Conservation (phyloP, 2,797 vertebrate species). For the Acipenser transmontanus region DNA sequence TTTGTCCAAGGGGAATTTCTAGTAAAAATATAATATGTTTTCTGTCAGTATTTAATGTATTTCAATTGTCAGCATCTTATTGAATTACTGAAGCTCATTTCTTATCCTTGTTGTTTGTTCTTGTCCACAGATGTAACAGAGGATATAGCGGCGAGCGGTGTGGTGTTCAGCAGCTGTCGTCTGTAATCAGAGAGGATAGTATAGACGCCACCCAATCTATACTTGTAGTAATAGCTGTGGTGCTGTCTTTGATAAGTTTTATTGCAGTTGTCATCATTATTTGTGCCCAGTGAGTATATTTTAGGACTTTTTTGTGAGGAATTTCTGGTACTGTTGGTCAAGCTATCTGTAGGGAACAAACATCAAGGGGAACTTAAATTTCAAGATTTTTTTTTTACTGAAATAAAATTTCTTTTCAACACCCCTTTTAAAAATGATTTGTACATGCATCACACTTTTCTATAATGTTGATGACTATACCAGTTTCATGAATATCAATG, state of each 20-base stretch:
- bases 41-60: no score
- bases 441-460: slow-evolving; percentile 27
- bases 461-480: no score
- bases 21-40: no score
- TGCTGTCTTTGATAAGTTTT: slow-evolving; percentile 66
- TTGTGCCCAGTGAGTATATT: slow-evolving; percentile 59
- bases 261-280: slow-evolving; percentile 58
- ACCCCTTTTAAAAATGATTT: background rate
- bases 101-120: background rate
- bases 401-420: background rate
- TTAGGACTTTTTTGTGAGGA: no score
- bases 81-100: no score
- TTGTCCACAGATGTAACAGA: slow-evolving; percentile 50
- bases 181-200: slow-evolving; percentile 4
- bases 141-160: slow-evolving; percentile 62
- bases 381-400: background rate
- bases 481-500: no score
- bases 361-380: background rate
- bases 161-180: slow-evolving; percentile 50
- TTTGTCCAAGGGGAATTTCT: no score
- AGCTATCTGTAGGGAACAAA: background rate
- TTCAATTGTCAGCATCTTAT: no score
- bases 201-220: slow-evolving; percentile 48
- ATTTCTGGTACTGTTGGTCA: no score
- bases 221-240: slow-evolving; percentile 56